phyloP scores from a whole-genome alignment of 2,113 vertebrate species.

The Psittacula cyanocephala region DNA sequence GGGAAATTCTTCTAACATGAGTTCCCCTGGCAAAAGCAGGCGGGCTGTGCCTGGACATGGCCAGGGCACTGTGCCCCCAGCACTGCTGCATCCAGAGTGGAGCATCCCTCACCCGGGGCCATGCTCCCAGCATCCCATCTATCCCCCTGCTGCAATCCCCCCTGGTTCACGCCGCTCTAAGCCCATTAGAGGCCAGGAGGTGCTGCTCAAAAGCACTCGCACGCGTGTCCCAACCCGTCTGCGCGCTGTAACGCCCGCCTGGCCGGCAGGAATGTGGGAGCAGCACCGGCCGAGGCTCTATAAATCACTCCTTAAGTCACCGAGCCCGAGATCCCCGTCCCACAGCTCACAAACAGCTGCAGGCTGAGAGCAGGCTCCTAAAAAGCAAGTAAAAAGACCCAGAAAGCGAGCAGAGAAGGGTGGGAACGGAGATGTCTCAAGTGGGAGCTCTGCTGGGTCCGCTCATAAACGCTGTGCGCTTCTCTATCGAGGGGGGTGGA shows the following conservation, averaged over 20 bases:
- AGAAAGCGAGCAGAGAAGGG: not conserved
- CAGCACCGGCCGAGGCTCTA: not conserved
- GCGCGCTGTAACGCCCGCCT: not conserved
- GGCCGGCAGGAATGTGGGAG: not conserved
- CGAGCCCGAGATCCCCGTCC: not conserved
- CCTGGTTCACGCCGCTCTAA: not conserved
- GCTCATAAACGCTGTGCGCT: fast-evolving
- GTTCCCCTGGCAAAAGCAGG: not conserved
- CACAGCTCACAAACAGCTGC: not conserved
- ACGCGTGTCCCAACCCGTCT: not conserved
- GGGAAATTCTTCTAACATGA: not conserved
- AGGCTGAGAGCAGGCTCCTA: not conserved
- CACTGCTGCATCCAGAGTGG: fast-evolving
- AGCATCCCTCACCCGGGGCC: not conserved
- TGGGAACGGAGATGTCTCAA: not conserved
- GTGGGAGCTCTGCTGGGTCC: not conserved
- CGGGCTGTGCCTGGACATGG: not conserved
- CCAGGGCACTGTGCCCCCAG: not conserved
- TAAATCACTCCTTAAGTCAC: constrained; percentile 10
- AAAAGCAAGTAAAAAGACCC: not conserved
- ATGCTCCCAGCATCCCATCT: not conserved
- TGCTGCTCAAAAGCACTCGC: not conserved
- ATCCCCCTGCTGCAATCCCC: fast-evolving
- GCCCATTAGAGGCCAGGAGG: not conserved
- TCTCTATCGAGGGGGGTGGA: not conserved